Percentiles rank a stretch among this genome's conserved stretches.
Evolutionary conservation across 2,797 vertebrate genomes (phyloP).

Genomic region (Anomalospiza imberbis): DNA sequence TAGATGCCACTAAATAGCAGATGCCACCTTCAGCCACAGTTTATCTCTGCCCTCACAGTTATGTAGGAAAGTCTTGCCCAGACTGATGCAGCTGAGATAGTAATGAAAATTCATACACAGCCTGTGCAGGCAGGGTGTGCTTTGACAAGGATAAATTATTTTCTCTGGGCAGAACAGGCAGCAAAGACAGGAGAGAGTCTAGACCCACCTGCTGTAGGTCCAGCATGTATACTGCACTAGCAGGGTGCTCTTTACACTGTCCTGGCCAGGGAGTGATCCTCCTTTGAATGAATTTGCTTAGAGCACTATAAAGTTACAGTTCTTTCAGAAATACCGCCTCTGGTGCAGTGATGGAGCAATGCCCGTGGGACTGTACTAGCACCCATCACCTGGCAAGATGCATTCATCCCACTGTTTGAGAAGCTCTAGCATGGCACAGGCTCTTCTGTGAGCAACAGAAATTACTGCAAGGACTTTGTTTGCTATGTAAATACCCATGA

Average conservation of each 20-base stretch:
- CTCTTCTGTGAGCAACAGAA: not conserved
- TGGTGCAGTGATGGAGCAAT: not conserved
- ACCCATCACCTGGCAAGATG: not conserved
- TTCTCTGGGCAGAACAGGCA: not conserved
- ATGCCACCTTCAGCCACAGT: not conserved
- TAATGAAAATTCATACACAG: not conserved
- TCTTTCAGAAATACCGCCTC: not conserved
- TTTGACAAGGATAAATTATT: not conserved
- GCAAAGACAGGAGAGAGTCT: not conserved
- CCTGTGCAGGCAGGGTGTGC: not conserved
- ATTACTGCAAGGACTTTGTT: not conserved
- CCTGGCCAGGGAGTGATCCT: not conserved
- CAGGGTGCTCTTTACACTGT: not conserved
- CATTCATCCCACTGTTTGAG: not conserved
- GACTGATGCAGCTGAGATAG: not conserved
- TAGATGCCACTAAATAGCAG: not conserved
- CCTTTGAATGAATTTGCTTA: not conserved
- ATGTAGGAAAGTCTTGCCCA: not conserved
- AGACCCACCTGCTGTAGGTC: not conserved
- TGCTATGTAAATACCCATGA: not conserved
- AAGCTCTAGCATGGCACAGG: not conserved
- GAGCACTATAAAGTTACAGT: not conserved
- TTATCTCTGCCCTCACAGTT: not conserved
- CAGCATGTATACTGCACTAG: not conserved
- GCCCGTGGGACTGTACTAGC: not conserved